Evolutionary conservation across 64 coral and sea anemone species (phyloP), one percentile per base, ranked within the genome.

Genomic region (Montipora capricornis): DNA sequence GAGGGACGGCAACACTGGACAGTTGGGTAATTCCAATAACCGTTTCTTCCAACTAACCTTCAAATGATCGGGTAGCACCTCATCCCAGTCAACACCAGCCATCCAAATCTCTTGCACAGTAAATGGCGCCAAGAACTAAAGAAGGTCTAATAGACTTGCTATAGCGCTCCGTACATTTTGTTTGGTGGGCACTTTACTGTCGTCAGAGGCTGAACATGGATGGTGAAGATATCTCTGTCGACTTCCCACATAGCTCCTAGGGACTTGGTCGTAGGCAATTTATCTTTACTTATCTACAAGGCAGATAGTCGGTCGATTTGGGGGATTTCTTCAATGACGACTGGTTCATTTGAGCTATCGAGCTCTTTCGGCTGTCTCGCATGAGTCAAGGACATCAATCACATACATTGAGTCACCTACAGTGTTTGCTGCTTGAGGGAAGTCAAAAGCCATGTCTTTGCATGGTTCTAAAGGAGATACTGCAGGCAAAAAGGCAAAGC

Each of bases 401-500:
- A 89, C 84, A 67, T 93, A 93, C 86, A 93, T 90, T 0, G 86
- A 84, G 49, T 90, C 68, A 0, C 37, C 59, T 2, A 91, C 67
- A 3, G 91, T 87, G 60, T 76, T 16, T 62, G 95, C 91, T 16
- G 88, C 88, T 19, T 96, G 37, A 82, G 75, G 2, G 78, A 77
- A 91, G 47, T 64, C 15, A 10, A 58, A 75, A 44, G 80, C 74
- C 87, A 73, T 19, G 71, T 61, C 84, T 87, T 49, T 0, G 80
- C 87, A 83, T 95, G 81, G 52, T 17, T 90, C 60, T 96, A 87
- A 60, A 96, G 78, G 37, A 73, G 45, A 68, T 78, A 88, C 75
- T 92, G 90, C 2, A 24, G 44, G 57, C 76, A 83, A 77, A 89
- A 83, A 12, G 84, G 75, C 24, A 2, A 95, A 15, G 89, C 52